Percentiles rank a stretch among this genome's conserved stretches.
Conservation (phyloP, 2,113 vertebrate genomes). For the Trematocara unimaculatum region DNA sequence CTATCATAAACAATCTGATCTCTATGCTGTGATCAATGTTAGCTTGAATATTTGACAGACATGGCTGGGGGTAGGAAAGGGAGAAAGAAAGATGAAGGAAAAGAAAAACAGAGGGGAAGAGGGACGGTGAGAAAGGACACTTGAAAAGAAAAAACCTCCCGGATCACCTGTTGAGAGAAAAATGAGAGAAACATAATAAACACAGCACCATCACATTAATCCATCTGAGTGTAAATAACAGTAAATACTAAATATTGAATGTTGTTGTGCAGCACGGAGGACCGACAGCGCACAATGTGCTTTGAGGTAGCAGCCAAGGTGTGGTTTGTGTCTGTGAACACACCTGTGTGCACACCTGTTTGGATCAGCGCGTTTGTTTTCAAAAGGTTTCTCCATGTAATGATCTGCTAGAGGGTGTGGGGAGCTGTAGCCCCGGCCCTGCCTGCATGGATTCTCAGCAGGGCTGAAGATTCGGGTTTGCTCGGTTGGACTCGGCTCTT, state of each 20-base stretch:
- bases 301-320: neutral
- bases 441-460: neutral
- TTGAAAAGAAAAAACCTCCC: rapidly evolving
- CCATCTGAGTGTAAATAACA: neutral
- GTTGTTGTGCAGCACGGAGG: neutral
- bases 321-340: rapidly evolving
- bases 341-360: neutral
- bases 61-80: rapidly evolving
- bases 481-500: neutral
- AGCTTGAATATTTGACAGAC: rapidly evolving
- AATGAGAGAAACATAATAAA: neutral
- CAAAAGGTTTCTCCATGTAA: neutral
- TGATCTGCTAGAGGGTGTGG: rapidly evolving
- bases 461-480: rapidly evolving
- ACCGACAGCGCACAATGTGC: rapidly evolving
- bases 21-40: neutral
- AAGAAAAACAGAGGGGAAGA: rapidly evolving
- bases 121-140: neutral
- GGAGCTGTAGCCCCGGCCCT: neutral
- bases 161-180: neutral
- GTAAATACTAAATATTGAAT: neutral
- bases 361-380: rapidly evolving
- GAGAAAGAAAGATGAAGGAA: neutral
- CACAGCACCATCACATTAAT: neutral
- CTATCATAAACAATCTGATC: rapidly evolving